phyloP scores from a whole-genome alignment of 2,797 vertebrate species.

The Notolabrus celidotus region DNA sequence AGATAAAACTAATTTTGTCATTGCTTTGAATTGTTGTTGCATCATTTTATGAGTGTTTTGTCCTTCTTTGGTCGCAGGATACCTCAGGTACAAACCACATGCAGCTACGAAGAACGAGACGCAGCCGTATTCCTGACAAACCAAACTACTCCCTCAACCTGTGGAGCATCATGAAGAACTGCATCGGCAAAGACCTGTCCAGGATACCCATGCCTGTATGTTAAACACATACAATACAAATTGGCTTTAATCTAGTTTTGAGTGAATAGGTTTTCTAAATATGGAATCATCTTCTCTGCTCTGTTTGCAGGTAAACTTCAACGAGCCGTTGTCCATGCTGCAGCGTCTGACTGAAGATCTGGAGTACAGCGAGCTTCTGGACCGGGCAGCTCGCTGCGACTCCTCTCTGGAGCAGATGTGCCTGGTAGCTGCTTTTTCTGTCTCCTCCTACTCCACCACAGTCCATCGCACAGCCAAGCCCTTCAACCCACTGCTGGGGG shows the following conservation, averaged over 20 bases:
- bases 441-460: slow-evolving; percentile 97
- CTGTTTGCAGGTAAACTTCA: slow-evolving; percentile 93
- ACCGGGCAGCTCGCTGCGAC: slow-evolving; percentile 91
- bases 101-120: slow-evolving; percentile 81
- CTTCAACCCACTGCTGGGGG: slow-evolving; percentile 96
- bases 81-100: slow-evolving; percentile 73
- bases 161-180: slow-evolving; percentile 99
- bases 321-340: slow-evolving; percentile 96
- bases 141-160: slow-evolving; percentile 97
- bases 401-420: slow-evolving; percentile 96
- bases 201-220: slow-evolving; percentile 97
- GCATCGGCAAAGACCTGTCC: slow-evolving; percentile 95
- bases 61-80: slow-evolving; percentile 61
- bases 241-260: background rate
- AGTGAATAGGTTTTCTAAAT: background rate
- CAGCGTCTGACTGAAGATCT: slow-evolving; percentile 96
- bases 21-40: background rate
- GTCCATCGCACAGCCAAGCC: slow-evolving; percentile 95
- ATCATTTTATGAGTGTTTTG: background rate
- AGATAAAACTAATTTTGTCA: background rate
- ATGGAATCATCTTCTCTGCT: background rate
- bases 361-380: slow-evolving; percentile 96
- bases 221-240: background rate
- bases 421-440: slow-evolving; percentile 94
- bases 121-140: slow-evolving; percentile 93